These are phyloP conservation scores for Coreius guichenoti DNA, from an alignment of 2,797 vertebrate genomes.

Conservation along the genomic window DNA sequence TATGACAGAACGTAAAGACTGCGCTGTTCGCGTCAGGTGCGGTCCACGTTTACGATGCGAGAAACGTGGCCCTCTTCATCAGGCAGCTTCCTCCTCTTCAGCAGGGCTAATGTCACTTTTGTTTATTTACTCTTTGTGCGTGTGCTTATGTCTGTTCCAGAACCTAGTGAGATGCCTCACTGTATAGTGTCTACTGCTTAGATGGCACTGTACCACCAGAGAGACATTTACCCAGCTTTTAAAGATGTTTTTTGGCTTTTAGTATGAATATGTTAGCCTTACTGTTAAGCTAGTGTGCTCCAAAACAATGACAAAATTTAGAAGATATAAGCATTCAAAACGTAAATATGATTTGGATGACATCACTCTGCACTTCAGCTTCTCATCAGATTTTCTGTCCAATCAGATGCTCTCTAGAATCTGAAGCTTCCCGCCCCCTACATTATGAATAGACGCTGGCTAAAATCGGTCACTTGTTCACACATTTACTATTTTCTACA, in stretches of 20 bases:
- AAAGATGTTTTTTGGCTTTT: background rate
- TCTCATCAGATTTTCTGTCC: no score
- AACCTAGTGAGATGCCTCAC: background rate
- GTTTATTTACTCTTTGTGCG: slow-evolving; percentile 35
- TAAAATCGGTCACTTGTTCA: no score
- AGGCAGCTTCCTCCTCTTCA: slow-evolving; percentile 35
- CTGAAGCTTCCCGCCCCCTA: no score
- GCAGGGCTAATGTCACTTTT: slow-evolving; percentile 29
- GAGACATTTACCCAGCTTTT: background rate
- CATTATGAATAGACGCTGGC: no score
- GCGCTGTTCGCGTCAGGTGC: background rate
- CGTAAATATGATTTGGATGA: no score
- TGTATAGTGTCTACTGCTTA: background rate
- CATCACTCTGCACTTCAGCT: no score
- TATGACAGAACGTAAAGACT: background rate
- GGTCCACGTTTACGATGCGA: background rate
- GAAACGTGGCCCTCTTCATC: slow-evolving; percentile 33
- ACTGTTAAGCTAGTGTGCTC: no score
- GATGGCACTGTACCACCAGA: background rate
- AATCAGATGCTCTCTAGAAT: no score
- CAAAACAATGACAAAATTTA: no score
- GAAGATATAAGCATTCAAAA: no score
- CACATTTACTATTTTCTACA: no score
- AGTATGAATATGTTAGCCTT: no score
- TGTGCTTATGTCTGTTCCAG: background rate